Evolutionary conservation across 2,888 invertebrate genomes (phyloP).

Genomic region (Andricus quercusramuli): DNA sequence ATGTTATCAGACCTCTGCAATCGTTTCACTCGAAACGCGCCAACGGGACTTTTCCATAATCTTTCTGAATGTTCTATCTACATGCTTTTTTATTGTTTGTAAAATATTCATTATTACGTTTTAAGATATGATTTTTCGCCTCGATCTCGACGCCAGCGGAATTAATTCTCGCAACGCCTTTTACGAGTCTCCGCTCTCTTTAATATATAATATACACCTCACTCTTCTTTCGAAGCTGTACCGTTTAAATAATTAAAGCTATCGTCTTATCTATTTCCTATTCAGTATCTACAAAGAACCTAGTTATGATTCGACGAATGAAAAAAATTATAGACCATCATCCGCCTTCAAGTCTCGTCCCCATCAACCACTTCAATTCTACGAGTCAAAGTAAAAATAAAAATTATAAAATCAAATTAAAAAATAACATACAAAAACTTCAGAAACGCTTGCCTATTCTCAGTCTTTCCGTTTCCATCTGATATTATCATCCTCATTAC

Average conservation of each 20-base stretch:
- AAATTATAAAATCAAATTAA: constrained; percentile 14
- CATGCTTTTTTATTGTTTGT: constrained; percentile 74
- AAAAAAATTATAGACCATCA: constrained; percentile 65
- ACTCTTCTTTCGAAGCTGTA: constrained; percentile 70
- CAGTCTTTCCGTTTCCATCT: constrained; percentile 31
- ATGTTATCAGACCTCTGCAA: constrained; percentile 47
- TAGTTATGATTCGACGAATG: constrained; percentile 72
- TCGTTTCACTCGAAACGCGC: constrained; percentile 48
- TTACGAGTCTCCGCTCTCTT: constrained; percentile 59
- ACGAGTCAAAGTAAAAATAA: neutral
- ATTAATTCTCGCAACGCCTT: constrained; percentile 67
- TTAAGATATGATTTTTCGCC: constrained; percentile 76
- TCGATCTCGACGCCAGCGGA: constrained; percentile 50
- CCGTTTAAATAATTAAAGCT: constrained; percentile 78
- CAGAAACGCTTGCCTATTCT: constrained; percentile 10
- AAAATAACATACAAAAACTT: neutral
- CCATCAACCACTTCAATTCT: constrained; percentile 4
- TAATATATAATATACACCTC: constrained; percentile 60
- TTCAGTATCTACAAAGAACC: constrained; percentile 77
- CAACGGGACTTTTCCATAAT: constrained; percentile 57
- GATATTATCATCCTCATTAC: constrained; percentile 11
- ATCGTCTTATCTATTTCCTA: constrained; percentile 75
- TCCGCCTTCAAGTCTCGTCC: constrained; percentile 58
- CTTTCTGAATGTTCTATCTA: constrained; percentile 74
- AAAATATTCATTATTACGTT: constrained; percentile 77